Base-by-base conservation (phyloP, 2,113 vertebrate genomes). In the Pontoporia blainvillei region DNA sequence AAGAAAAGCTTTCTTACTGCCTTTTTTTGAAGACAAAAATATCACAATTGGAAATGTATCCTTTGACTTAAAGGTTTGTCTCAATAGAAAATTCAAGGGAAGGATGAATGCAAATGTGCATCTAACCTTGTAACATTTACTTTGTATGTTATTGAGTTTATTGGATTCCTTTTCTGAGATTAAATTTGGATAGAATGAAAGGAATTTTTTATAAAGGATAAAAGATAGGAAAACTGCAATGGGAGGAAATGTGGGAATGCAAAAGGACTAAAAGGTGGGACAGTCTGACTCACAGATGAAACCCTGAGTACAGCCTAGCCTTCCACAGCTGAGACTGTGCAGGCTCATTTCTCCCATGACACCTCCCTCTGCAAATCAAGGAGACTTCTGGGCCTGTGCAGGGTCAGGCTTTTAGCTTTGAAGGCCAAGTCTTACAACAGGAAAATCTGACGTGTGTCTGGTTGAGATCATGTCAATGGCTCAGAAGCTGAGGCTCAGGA, bases 401-500 rank as follows among this genome's bases (percentile, higher is more conserved):
- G 6, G n/a, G 27, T 41, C 75, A 31, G 29, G 41, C 64, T 93
- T 59, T 91, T 34, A 12, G 61, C 76, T 66, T 34, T 57, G 69
- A 87, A 5, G 13, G 66, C 83, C 95, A 96, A 83, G 41, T 89
- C 62, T 89, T 39, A 62, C 62, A 75, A 27, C 62, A 96, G 96
- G 96, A 97, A 97, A 97, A 89, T 90, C 90, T 98, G 95, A 96
- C 9, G 41, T 81, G 59, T 76, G 78, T 96, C 95, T 97, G 92
- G 62, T 57, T 91, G 92, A 85, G 84, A 86, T 89, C 79, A 81
- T 12, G 25, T 90, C 81, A 86, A 17, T 90, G 94, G 94, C 94
- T 93, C 93, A 97, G 82, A 89, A 89, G 78, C 72, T 0, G 20
- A 46, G 73, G 76, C 83, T 69, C n/a, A 49, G 49, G n/a, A 92